Evolutionary conservation across 1,140 invertebrate species (phyloP).

Genomic region (Aphelinus atriplicis): DNA sequence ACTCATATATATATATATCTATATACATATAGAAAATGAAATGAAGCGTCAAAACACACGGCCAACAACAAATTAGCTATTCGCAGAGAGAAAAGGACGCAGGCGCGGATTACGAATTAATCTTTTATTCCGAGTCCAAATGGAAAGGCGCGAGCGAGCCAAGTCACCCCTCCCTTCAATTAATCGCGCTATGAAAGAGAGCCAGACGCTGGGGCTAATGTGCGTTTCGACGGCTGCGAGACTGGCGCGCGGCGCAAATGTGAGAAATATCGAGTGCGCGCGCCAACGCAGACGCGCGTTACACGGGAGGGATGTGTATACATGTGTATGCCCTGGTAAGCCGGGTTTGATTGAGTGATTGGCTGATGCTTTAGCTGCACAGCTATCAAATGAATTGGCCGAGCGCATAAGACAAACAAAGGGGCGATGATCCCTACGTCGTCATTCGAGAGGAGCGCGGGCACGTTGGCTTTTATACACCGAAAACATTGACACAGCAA

Average conservation of each 20-base stretch:
- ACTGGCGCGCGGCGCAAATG: too few relatives aligned
- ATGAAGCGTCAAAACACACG: too few relatives aligned
- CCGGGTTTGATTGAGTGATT: constrained; percentile 14
- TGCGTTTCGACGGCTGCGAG: background rate
- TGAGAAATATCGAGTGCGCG: too few relatives aligned
- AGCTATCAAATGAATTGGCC: background rate
- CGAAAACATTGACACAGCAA: too few relatives aligned
- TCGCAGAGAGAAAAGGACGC: background rate
- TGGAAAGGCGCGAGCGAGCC: constrained; percentile 4
- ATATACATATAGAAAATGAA: too few relatives aligned
- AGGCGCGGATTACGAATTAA: constrained; percentile 38
- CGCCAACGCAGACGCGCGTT: too few relatives aligned
- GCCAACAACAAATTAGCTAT: background rate
- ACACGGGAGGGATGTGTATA: too few relatives aligned
- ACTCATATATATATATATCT: background rate
- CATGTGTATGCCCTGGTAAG: too few relatives aligned
- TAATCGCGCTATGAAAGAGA: constrained; percentile 10
- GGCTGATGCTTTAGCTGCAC: background rate
- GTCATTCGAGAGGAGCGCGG: too few relatives aligned
- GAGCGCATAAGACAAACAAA: too few relatives aligned
- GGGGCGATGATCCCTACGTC: too few relatives aligned
- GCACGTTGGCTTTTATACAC: too few relatives aligned
- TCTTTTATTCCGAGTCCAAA: constrained; percentile 37
- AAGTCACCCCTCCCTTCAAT: constrained; percentile 39
- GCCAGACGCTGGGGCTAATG: background rate